Base-by-base conservation (phyloP, 2,797 vertebrate species). In the Thalassophryne amazonica region DNA sequence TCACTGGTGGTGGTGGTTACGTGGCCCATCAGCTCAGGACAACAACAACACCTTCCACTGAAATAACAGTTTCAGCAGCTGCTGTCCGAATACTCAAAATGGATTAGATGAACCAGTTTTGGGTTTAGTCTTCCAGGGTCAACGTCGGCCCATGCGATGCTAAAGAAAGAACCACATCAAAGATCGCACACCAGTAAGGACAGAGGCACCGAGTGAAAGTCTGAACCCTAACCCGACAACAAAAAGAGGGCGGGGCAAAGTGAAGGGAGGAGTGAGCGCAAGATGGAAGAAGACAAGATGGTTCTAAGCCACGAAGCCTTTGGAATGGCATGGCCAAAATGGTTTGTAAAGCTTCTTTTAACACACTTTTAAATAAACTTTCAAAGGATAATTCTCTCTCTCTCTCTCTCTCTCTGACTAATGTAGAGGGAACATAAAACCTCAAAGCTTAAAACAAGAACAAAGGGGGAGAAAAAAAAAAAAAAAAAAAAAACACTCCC, bases 121-220 rank as follows among this genome's bases (percentile, higher is more conserved):
- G 17, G 52, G 7, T 62, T 65, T 2, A 56, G 45, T 24, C 21
- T 35, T 32, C 22, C 15, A 41, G 45, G 43, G 32, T 22, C 6
- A 1, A 33, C 55, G 41, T 47, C 43, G 36, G 25, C 57, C 49
- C 34, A 7, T 38, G 55, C 32, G 50, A 25, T 63, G 58, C 68
- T 68, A 29, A 57, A 72, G 58, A 45, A 45, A 42, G 56, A 68
- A 60, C 60, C 41, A 78, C 81, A 80, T 87, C 79, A 86, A 82
- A 82, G 66, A 18, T 30, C 7, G 9, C 20, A 59, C 56, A 69
- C 60, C 42, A 74, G 71, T 69, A 76, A 73, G 76, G 62, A 76
- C 28, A 22, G 71, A 74, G 78, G 80, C 66, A 66, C 45, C 42
- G n/a, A 62, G 73, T 73, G 76, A 69, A 82, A 79, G 59, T 67